phyloP scores from a whole-genome alignment of 1,140 invertebrate species.

The Platorchestia sp. region DNA sequence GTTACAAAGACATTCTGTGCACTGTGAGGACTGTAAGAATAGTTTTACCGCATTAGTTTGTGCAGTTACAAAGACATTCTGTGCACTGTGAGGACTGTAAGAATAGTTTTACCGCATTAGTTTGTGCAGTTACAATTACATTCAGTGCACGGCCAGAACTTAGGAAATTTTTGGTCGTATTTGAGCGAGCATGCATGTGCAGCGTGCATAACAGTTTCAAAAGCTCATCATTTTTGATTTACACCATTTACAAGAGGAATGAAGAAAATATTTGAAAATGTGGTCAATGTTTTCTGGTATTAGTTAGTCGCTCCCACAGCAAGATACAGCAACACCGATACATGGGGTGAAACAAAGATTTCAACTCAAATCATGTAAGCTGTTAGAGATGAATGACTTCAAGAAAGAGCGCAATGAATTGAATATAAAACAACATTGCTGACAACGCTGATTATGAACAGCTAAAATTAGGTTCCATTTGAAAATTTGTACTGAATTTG shows the following conservation, averaged over 20 bases:
- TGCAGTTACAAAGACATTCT: background rate
- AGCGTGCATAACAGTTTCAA: background rate
- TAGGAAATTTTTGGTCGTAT: no score
- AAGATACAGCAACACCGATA: background rate
- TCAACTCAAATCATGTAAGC: background rate
- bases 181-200: background rate
- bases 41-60: background rate
- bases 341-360: background rate
- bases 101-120: background rate
- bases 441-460: background rate
- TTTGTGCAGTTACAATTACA: no score
- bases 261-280: background rate
- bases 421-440: background rate
- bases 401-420: background rate
- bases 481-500: background rate
- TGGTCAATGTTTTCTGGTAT: background rate
- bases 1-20: no score
- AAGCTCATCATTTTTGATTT: background rate
- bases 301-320: background rate
- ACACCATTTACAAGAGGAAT: background rate
- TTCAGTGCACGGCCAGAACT: no score
- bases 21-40: background rate
- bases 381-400: background rate
- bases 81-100: background rate
- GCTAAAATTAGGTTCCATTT: background rate